phyloP scores from a whole-genome alignment of 2,888 invertebrate genomes.

The Lepidonotus clava region DNA sequence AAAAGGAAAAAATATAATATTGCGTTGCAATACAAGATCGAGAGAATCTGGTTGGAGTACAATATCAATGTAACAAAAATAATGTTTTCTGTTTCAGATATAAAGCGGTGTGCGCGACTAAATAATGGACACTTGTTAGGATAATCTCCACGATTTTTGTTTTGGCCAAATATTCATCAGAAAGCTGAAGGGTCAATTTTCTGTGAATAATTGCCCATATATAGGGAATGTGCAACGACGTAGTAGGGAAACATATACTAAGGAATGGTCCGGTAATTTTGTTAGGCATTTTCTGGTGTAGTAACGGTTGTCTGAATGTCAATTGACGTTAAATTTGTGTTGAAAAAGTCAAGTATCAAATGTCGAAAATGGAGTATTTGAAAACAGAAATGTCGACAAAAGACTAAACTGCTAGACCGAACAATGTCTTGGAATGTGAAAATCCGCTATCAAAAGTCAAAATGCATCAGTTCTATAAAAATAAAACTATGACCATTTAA shows the following conservation, averaged over 20 bases:
- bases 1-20: slow-evolving; percentile 6
- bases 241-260: slow-evolving; percentile 13
- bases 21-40: neutral
- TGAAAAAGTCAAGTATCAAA: no score
- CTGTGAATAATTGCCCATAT: slow-evolving; percentile 14
- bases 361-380: no score
- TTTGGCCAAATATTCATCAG: neutral
- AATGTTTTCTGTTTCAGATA: neutral
- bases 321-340: no score
- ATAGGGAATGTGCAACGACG: neutral
- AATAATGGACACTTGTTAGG: slow-evolving; percentile 6
- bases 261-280: no score
- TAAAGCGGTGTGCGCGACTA: neutral
- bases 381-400: no score
- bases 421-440: neutral
- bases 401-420: no score
- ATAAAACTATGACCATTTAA: neutral
- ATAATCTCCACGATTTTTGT: neutral
- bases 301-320: no score
- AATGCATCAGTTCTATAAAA: neutral
- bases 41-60: neutral
- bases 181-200: slow-evolving; percentile 10
- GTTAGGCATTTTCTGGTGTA: no score
- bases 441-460: neutral
- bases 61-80: slow-evolving; percentile 11